These are phyloP conservation scores for Chaunax sp. DNA, from an alignment of 2,797 vertebrate genomes.

Conservation along the genomic window DNA sequence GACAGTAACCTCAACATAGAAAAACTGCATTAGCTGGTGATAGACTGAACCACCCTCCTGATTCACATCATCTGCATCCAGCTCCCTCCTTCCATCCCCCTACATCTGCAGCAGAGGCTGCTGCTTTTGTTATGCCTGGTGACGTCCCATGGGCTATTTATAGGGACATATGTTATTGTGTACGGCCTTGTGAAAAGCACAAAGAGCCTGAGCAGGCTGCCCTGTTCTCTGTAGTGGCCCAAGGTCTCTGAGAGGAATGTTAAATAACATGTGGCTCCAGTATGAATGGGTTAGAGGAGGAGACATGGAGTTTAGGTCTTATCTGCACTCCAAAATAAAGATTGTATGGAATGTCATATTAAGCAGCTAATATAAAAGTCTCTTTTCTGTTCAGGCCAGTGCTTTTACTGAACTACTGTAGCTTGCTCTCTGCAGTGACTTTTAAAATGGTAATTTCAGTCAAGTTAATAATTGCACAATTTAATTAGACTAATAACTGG, in stretches of 20 bases:
- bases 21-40: background rate
- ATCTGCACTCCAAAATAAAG: background rate
- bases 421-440: background rate
- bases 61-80: conserved; percentile 37
- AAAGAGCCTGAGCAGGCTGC: conserved; percentile 33
- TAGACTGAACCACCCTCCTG: background rate
- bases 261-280: background rate
- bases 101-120: conserved; percentile 60
- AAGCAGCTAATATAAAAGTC: background rate
- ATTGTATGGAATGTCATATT: background rate
- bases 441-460: background rate
- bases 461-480: background rate
- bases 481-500: background rate
- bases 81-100: conserved; percentile 50
- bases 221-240: conserved; percentile 27
- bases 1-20: no score
- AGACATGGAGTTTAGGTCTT: background rate
- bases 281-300: background rate
- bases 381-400: background rate
- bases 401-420: background rate
- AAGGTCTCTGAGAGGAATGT: conserved; percentile 16
- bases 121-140: conserved; percentile 66
- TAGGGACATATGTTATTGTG: conserved; percentile 68
- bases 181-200: conserved; percentile 59
- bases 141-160: conserved; percentile 72